Evolutionary conservation across 2,797 vertebrate species (phyloP).

Genomic region (Buphagus erythrorhynchus): DNA sequence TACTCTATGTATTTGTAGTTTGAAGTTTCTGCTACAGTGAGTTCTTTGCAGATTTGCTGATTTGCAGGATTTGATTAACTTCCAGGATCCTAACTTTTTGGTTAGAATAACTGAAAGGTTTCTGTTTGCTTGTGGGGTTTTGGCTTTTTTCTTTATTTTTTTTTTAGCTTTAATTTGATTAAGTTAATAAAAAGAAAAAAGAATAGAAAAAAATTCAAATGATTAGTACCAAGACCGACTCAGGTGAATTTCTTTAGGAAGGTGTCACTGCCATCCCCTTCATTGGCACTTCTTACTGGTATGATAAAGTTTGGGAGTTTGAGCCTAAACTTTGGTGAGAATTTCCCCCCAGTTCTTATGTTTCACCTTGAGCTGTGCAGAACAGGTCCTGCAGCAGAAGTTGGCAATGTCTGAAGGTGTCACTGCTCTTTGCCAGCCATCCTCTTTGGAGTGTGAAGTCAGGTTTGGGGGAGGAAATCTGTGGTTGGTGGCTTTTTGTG

Average conservation of each 20-base stretch:
- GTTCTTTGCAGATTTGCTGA: not conserved
- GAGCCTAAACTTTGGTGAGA: not conserved
- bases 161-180: not conserved
- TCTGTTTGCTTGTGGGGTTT: not conserved
- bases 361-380: not conserved
- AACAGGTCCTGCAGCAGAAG: not conserved
- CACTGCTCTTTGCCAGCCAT: not conserved
- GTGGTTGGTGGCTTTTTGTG: not conserved
- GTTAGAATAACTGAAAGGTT: not conserved
- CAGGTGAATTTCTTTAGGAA: not conserved
- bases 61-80: not conserved
- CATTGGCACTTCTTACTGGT: not conserved
- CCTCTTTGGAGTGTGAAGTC: not conserved
- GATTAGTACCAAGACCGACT: not conserved
- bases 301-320: not conserved
- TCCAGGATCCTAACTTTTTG: not conserved
- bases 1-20: not conserved
- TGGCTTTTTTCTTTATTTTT: not conserved
- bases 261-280: not conserved
- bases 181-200: not conserved
- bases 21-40: not conserved
- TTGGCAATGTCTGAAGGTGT: not conserved
- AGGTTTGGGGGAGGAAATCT: not conserved
- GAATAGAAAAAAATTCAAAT: not conserved
- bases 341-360: accelerated